phyloP scores from a whole-genome alignment of 1,140 invertebrate species.

The Littorina saxatilis region DNA sequence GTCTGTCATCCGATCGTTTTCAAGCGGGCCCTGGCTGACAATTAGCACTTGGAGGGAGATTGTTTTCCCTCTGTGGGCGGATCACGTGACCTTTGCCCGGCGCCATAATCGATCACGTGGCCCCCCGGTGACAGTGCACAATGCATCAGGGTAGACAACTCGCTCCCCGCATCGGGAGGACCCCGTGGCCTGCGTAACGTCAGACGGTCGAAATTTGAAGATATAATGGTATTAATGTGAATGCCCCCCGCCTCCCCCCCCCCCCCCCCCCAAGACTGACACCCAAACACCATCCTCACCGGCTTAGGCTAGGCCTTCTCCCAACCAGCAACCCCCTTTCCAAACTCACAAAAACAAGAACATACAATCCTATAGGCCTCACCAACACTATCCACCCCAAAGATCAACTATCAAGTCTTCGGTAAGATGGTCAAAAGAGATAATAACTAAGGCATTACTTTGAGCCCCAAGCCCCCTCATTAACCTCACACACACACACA shows the following conservation, averaged over 20 bases:
- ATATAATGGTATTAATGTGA: background rate
- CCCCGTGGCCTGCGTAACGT: conserved; percentile 5
- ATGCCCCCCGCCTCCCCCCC: background rate
- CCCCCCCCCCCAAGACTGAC: conserved; percentile 17
- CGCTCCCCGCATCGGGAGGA: background rate
- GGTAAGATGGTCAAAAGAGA: no score
- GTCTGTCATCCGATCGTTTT: background rate
- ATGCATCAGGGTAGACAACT: background rate
- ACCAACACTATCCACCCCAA: no score
- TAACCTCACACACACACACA: background rate
- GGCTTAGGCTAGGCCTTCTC: no score
- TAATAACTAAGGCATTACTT: no score
- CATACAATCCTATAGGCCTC: no score
- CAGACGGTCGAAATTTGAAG: background rate
- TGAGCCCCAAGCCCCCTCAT: no score
- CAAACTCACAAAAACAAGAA: no score
- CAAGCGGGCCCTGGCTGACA: background rate
- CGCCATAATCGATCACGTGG: conserved; percentile 13
- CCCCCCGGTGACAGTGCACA: conserved; percentile 22
- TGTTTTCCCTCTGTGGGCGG: background rate
- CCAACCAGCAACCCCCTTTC: background rate
- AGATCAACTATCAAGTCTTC: no score
- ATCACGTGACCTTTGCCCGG: background rate
- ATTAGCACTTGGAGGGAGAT: background rate
- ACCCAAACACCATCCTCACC: no score